Evolutionary conservation across 2,888 invertebrate genomes (phyloP).

Genomic region (Eupeodes latifasciatus): DNA sequence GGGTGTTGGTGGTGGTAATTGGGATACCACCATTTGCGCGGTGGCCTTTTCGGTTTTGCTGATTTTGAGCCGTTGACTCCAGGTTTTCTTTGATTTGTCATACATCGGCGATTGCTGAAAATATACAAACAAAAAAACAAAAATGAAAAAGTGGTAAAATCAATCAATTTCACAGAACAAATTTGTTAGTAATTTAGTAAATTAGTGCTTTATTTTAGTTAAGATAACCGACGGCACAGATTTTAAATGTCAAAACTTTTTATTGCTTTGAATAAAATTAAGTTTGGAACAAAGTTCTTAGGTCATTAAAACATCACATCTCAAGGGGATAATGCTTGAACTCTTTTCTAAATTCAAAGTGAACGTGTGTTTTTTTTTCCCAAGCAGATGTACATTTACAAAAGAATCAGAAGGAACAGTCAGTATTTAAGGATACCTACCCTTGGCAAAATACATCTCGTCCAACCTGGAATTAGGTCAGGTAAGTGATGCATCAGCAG

Average conservation of each 20-base stretch:
- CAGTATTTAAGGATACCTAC: slow-evolving; percentile 28
- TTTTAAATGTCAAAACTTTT: neutral
- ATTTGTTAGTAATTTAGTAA: no score
- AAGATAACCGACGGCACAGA: no score
- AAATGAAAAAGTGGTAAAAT: no score
- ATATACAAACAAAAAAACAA: slow-evolving; percentile 37
- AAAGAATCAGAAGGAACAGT: slow-evolving; percentile 19
- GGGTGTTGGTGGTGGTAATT: slow-evolving; percentile 77
- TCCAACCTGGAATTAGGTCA: neutral
- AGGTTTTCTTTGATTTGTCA: slow-evolving; percentile 87
- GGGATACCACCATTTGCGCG: slow-evolving; percentile 82
- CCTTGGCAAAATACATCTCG: no score
- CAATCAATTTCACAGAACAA: no score
- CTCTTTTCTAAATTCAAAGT: no score
- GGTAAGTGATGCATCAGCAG: neutral
- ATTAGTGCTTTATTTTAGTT: no score
- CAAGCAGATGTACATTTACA: neutral
- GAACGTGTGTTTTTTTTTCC: no score
- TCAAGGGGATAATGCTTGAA: neutral
- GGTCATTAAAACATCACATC: neutral
- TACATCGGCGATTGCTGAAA: slow-evolving; percentile 82
- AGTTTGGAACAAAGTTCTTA: slow-evolving; percentile 17
- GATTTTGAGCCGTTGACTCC: slow-evolving; percentile 89
- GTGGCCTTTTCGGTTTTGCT: slow-evolving; percentile 85
- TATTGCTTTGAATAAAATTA: neutral